These are phyloP conservation scores for Elanoides forficatus DNA, from an alignment of 2,113 vertebrate species.

Conservation along the genomic window DNA sequence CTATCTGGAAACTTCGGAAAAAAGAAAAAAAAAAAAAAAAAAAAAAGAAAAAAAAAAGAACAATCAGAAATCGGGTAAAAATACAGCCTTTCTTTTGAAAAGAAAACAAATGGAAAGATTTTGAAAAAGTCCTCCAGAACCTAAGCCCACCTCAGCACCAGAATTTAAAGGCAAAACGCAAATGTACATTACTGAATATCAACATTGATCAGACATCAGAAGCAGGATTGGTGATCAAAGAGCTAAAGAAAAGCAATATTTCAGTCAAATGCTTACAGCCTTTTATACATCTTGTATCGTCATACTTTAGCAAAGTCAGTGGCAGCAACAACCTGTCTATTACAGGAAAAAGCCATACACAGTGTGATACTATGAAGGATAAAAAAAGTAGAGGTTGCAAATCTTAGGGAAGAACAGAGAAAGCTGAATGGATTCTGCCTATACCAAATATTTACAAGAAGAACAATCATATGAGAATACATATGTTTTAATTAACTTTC, in stretches of 20 bases:
- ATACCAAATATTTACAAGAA: neutral
- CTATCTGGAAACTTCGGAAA: neutral
- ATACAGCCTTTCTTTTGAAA: neutral
- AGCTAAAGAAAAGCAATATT: neutral
- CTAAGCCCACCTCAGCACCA: neutral
- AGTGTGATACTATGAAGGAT: neutral
- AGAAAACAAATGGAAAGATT: neutral
- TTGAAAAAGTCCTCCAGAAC: neutral
- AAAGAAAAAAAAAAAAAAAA: neutral
- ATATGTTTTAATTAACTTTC: neutral
- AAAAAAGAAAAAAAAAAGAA: too few species aligned
- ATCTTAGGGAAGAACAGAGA: neutral
- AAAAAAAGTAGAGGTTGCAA: neutral
- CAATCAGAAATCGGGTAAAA: neutral
- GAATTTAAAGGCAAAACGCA: neutral
- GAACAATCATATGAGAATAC: neutral
- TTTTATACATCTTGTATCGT: neutral
- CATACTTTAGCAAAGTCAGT: neutral
- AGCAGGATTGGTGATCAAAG: neutral
- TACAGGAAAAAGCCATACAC: neutral
- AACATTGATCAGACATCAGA: neutral
- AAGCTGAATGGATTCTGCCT: neutral
- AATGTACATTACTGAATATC: neutral
- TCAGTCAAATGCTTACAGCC: neutral
- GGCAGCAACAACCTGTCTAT: neutral